phyloP scores from a whole-genome alignment of 2,113 vertebrate genomes.

The Oceanodroma tethys region DNA sequence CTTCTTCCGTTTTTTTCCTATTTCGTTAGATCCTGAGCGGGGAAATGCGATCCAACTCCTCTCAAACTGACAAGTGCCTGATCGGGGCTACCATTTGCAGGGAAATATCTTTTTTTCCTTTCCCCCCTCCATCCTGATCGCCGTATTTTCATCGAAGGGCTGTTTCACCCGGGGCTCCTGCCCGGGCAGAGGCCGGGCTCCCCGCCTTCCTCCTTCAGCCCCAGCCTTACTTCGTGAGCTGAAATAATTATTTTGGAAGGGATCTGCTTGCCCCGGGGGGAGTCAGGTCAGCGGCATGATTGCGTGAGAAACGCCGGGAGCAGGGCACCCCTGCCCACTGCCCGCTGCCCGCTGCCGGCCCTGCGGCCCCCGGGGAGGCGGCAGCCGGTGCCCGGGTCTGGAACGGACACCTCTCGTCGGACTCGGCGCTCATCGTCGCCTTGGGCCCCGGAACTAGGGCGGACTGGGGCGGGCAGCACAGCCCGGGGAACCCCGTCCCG shows the following conservation, averaged over 20 bases:
- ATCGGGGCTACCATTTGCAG: not conserved
- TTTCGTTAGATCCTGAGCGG: not conserved
- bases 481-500: not conserved
- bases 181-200: not conserved
- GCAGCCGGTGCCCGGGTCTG: not conserved
- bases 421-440: fast-evolving
- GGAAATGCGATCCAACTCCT: fast-evolving
- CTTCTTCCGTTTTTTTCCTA: not conserved
- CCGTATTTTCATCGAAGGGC: not conserved
- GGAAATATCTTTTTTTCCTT: not conserved
- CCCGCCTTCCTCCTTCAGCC: not conserved
- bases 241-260: not conserved
- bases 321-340: not conserved
- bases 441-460: not conserved
- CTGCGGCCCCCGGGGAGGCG: not conserved
- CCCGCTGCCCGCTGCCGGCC: not conserved
- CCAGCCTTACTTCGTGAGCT: not conserved
- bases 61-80: not conserved
- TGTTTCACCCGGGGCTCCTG: not conserved
- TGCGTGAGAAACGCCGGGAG: not conserved
- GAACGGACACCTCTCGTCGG: not conserved
- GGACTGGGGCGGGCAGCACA: not conserved
- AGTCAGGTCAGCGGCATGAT: not conserved
- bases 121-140: not conserved
- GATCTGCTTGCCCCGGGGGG: not conserved